Conservation (phyloP, 2,888 invertebrate genomes). For the Ectobius pallidus region DNA sequence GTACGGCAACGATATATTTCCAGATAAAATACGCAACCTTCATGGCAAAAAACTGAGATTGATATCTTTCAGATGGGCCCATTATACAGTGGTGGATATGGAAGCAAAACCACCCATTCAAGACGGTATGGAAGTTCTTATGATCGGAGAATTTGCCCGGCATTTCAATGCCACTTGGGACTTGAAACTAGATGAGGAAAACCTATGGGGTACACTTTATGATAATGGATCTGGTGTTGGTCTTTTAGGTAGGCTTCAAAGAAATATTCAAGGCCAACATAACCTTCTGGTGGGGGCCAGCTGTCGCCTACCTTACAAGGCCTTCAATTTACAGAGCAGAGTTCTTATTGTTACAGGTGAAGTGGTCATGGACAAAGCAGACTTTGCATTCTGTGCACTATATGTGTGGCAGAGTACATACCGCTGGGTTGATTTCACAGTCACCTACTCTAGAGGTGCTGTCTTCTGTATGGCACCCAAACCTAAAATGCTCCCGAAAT, state of each 20-base stretch:
- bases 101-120: background rate
- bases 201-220: background rate
- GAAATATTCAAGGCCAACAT: background rate
- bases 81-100: background rate
- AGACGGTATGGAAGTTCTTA: constrained; percentile 1
- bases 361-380: background rate
- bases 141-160: background rate
- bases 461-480: background rate
- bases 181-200: background rate
- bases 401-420: background rate
- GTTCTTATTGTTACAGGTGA: background rate
- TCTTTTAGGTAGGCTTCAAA: background rate
- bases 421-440: background rate
- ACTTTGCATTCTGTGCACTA: background rate
- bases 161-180: background rate
- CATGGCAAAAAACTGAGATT: background rate
- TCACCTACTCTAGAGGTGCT: background rate
- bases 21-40: background rate
- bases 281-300: background rate
- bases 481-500: background rate
- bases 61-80: background rate
- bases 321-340: too few relatives aligned
- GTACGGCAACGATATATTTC: too few relatives aligned
- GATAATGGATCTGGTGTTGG: background rate
- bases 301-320: background rate